Base-by-base conservation (phyloP, 2,797 vertebrate genomes). In the Malacoctenus gilli region DNA sequence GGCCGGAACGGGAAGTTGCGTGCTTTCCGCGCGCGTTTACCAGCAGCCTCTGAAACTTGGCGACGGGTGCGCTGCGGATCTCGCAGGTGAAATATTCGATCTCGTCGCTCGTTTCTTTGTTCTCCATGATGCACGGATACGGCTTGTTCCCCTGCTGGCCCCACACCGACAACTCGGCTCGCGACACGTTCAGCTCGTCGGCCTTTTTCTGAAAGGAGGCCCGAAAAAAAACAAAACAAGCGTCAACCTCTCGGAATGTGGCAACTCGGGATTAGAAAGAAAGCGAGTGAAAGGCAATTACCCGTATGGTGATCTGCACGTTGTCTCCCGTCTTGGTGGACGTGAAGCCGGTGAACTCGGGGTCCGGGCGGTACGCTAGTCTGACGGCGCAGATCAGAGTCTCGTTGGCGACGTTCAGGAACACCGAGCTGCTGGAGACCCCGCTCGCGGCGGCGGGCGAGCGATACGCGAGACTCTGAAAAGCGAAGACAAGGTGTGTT, bases 361-460 rank as follows among this genome's bases (percentile, higher is more conserved):
- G 96, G 46, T 98, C 91, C 4, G 92, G 89, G 0, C 89, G 73
- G 77, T 94, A 95, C 15, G 61, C 84, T 4, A 98, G 43, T 4
- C 50, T 61, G 0, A 37, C 2, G 5, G 20, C 21, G 82, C 95
- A 97, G 0, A 32, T 4, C 79, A 95, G 16, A 5, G 54, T 85
- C 40, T 78, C 31, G 36, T 92, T 92, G 41, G 90, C 93, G 16
- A 95, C 91, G 72, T 66, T 83, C 22, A 96, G 39, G 34, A 30
- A 76, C 63, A 96, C 58, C 0, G 0, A 14, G 13, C 62, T 63
- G 8, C 0, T 15, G 8, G n/a, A 62, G 37, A 5, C 8, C 11
- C 1, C 10, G 3, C 1, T n/a, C 20, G 4, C 19, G 12, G 53
- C 37, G 25, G 12, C 20, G 36, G 31, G 67, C 0, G 80, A 43